A percentile compares a stretch with the other conserved stretches of the same genome.
phyloP scores from a whole-genome alignment of 2,888 invertebrate genomes.

The Aphrophora alni region DNA sequence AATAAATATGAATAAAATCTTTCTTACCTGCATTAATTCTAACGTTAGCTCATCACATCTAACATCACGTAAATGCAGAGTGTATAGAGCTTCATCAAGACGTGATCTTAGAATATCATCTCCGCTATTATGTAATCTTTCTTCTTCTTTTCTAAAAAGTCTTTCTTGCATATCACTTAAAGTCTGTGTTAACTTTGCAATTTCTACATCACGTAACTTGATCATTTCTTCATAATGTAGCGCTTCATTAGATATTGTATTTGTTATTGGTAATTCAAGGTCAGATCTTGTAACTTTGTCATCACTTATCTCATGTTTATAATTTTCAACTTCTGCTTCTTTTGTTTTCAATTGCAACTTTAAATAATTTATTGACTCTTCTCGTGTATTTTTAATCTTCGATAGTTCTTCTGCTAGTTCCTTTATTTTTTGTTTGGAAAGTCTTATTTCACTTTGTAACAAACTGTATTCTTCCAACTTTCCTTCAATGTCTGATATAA shows the following conservation, averaged over 20 bases:
- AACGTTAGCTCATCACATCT: conserved; percentile 85
- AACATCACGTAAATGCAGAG: conserved; percentile 86
- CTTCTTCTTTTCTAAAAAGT: conserved; percentile 42
- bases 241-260: not conserved
- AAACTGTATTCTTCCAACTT: conserved; percentile 12
- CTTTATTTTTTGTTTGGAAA: not conserved
- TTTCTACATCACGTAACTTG: conserved; percentile 27
- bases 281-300: not conserved
- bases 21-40: conserved; percentile 71
- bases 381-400: not conserved
- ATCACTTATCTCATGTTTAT: not conserved
- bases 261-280: not conserved
- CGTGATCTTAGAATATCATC: conserved; percentile 59
- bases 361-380: not conserved
- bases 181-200: conserved; percentile 27
- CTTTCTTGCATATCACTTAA: conserved; percentile 42
- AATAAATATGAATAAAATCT: no score
- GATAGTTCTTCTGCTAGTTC: not conserved
- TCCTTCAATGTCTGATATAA: not conserved
- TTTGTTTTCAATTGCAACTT: not conserved
- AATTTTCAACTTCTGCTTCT: conserved; percentile 2
- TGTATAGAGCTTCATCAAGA: conserved; percentile 80
- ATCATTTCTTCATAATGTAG: conserved; percentile 4
- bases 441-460: not conserved
- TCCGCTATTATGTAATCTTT: conserved; percentile 36